phyloP scores from a whole-genome alignment of 2,113 vertebrate species.

The Macaca fascicularis region DNA sequence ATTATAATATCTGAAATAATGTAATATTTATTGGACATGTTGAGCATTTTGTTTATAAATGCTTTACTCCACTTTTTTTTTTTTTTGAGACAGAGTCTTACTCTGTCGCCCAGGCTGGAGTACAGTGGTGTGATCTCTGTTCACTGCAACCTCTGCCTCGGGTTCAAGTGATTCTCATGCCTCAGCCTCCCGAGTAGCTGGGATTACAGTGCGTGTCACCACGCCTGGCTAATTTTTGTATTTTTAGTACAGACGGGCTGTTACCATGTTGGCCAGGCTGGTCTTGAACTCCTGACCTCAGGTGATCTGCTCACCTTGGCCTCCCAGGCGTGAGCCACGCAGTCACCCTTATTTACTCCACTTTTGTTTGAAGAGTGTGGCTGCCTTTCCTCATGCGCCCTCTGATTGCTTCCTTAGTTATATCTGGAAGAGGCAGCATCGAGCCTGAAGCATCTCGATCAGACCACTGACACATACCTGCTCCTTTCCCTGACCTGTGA shows the following conservation, averaged over 20 bases:
- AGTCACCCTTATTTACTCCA: background rate
- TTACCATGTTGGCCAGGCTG: background rate
- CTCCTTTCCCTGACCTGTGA: conserved; percentile 82
- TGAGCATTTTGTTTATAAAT: background rate
- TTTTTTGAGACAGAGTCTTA: background rate
- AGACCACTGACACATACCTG: conserved; percentile 68
- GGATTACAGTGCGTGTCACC: background rate
- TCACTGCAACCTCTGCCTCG: background rate
- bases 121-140: fast-evolving
- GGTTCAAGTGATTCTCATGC: background rate
- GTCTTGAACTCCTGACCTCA: background rate
- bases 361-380: background rate
- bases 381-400: background rate
- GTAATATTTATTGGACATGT: background rate
- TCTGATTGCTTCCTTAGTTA: conserved; percentile 58
- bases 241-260: background rate
- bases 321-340: background rate
- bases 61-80: background rate
- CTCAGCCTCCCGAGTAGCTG: background rate
- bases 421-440: conserved; percentile 85
- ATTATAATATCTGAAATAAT: conserved; percentile 6
- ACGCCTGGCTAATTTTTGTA: background rate
- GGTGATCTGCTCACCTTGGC: background rate
- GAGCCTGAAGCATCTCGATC: conserved; percentile 70
- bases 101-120: background rate